Percentiles rank a stretch among this genome's conserved stretches.
phyloP scores from a whole-genome alignment of 1,140 invertebrate genomes.

The Zaprionus camerounensis region DNA sequence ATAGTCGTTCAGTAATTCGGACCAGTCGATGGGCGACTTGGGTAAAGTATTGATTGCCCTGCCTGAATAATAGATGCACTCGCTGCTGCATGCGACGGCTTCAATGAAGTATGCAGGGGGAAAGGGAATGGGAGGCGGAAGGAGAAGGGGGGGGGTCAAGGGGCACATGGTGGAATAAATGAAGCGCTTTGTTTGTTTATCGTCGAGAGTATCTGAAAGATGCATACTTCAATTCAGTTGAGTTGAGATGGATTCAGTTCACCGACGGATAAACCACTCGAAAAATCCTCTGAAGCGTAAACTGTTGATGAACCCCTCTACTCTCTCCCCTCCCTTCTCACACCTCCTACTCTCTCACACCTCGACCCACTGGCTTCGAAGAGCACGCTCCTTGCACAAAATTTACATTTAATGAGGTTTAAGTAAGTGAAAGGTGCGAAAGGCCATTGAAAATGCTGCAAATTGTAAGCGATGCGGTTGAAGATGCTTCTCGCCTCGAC shows the following conservation, averaged over 20 bases:
- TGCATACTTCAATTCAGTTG: slow-evolving; percentile 24
- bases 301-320: slow-evolving; percentile 56
- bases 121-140: neutral
- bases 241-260: slow-evolving; percentile 12
- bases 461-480: slow-evolving; percentile 27
- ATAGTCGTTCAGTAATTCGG: neutral
- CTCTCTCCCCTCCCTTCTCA: neutral
- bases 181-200: slow-evolving; percentile 59
- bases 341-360: neutral
- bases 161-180: slow-evolving; percentile 26
- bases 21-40: slow-evolving; percentile 31
- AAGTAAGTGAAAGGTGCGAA: slow-evolving; percentile 67
- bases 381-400: slow-evolving; percentile 40
- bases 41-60: slow-evolving; percentile 69
- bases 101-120: slow-evolving; percentile 13
- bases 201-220: slow-evolving; percentile 44
- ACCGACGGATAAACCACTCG: slow-evolving; percentile 56
- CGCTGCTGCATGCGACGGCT: slow-evolving; percentile 27
- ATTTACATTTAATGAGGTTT: slow-evolving; percentile 81
- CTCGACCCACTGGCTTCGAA: neutral
- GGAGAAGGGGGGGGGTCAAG: neutral
- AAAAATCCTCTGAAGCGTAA: slow-evolving; percentile 67
- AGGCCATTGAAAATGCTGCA: slow-evolving; percentile 32
- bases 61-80: slow-evolving; percentile 69
- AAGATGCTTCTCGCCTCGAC: slow-evolving; percentile 4